A percentile compares a stretch with the other conserved stretches of the same genome.
These are phyloP conservation scores for Mobula birostris DNA, from an alignment of 2,113 vertebrate genomes.

Conservation along the genomic window DNA sequence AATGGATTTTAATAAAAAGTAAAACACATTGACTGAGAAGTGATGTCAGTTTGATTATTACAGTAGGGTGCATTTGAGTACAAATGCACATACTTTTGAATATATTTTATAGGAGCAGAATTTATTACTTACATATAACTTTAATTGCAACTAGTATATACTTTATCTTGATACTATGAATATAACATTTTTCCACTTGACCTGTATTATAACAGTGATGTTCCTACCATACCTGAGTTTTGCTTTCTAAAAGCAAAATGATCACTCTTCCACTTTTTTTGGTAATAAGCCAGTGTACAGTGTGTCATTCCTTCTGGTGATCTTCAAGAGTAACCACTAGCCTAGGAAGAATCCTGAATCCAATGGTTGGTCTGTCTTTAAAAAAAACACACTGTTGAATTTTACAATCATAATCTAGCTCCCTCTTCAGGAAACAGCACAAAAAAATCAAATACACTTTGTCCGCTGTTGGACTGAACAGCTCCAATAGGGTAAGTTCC, in stretches of 20 bases:
- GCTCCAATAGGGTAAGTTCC: too few relatives aligned
- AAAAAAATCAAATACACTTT: neutral
- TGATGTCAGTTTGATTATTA: neutral
- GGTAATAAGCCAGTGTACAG: neutral
- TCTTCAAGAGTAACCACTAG: neutral
- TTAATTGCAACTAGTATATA: neutral
- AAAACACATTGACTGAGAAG: neutral
- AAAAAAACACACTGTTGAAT: neutral
- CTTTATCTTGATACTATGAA: neutral
- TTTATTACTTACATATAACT: neutral
- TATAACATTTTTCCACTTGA: neutral
- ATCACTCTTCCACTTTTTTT: neutral
- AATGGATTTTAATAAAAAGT: neutral
- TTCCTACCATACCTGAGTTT: neutral
- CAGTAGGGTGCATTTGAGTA: neutral
- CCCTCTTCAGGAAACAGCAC: constrained; percentile 12
- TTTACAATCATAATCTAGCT: neutral
- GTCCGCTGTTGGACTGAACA: neutral
- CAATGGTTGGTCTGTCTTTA: neutral
- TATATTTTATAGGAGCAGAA: neutral
- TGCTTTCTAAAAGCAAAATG: neutral
- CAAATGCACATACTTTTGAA: neutral
- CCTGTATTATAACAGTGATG: neutral
- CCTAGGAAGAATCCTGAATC: neutral
- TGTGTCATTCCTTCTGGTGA: neutral